These are phyloP conservation scores for Stomorhina lunata DNA, from an alignment of 2,888 invertebrate genomes.

Conservation along the genomic window DNA sequence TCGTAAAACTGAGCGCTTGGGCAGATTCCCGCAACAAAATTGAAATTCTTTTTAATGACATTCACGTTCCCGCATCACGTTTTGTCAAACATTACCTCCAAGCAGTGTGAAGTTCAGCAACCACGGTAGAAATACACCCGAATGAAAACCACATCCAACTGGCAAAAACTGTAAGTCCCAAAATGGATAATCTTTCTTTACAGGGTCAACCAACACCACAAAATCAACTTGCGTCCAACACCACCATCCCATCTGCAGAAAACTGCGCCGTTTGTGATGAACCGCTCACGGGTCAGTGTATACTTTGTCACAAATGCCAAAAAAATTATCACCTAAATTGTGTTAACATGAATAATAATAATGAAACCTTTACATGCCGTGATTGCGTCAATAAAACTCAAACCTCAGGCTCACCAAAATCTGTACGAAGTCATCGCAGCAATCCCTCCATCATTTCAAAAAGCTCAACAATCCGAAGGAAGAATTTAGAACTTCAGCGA, in stretches of 20 bases:
- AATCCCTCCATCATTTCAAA: neutral
- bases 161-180: constrained; percentile 3
- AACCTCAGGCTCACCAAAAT: constrained; percentile 3
- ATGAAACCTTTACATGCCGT: neutral
- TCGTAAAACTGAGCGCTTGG: no score
- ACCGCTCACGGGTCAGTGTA: neutral
- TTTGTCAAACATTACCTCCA: neutral
- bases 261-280: neutral
- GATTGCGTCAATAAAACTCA: neutral
- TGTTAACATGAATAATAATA: neutral
- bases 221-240: neutral
- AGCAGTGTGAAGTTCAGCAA: no score
- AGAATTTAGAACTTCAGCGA: constrained; percentile 21
- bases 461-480: constrained; percentile 1
- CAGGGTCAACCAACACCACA: neutral
- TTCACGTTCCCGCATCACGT: neutral
- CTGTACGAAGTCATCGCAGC: neutral
- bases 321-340: neutral
- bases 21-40: no score
- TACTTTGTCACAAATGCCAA: neutral
- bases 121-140: neutral
- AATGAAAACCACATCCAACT: neutral
- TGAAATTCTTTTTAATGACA: neutral
- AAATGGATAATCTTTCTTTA: constrained; percentile 7
- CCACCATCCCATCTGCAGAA: neutral